Evolutionary conservation across 2,888 invertebrate species (phyloP).

Genomic region (Drosophila infuscata): DNA sequence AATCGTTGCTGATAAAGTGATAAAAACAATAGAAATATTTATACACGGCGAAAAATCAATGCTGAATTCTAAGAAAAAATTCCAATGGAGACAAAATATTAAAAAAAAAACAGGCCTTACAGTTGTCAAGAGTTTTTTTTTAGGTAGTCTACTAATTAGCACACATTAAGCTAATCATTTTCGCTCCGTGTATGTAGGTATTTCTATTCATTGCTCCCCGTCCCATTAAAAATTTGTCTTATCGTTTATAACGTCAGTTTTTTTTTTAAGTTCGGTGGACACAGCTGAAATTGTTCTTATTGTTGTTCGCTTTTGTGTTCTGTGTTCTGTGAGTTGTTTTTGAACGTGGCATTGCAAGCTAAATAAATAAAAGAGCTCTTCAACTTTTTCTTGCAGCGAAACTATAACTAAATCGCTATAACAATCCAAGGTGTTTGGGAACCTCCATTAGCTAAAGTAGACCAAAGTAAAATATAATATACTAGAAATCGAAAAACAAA

Average conservation of each 20-base stretch:
- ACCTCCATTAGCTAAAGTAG: slow-evolving; percentile 46
- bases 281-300: slow-evolving; percentile 62
- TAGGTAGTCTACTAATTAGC: not conserved
- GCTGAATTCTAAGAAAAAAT: not conserved
- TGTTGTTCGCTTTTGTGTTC: slow-evolving; percentile 52
- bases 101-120: not conserved
- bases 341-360: slow-evolving; percentile 60
- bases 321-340: slow-evolving; percentile 47
- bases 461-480: slow-evolving; percentile 20
- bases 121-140: not conserved
- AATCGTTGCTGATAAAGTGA: slow-evolving; percentile 67
- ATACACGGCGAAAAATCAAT: slow-evolving; percentile 33
- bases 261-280: slow-evolving; percentile 58
- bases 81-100: not conserved
- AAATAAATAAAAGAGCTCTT: slow-evolving; percentile 57
- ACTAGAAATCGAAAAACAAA: not conserved
- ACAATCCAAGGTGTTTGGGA: slow-evolving; percentile 64
- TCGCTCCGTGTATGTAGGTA: slow-evolving; percentile 35
- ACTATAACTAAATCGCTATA: slow-evolving; percentile 58
- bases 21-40: slow-evolving; percentile 34
- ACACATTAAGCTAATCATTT: slow-evolving; percentile 4
- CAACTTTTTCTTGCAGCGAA: slow-evolving; percentile 71
- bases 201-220: slow-evolving; percentile 9
- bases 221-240: slow-evolving; percentile 33
- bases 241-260: slow-evolving; percentile 53